These are phyloP conservation scores for Clunio marinus DNA, from an alignment of 2,888 invertebrate genomes.

Conservation along the genomic window DNA sequence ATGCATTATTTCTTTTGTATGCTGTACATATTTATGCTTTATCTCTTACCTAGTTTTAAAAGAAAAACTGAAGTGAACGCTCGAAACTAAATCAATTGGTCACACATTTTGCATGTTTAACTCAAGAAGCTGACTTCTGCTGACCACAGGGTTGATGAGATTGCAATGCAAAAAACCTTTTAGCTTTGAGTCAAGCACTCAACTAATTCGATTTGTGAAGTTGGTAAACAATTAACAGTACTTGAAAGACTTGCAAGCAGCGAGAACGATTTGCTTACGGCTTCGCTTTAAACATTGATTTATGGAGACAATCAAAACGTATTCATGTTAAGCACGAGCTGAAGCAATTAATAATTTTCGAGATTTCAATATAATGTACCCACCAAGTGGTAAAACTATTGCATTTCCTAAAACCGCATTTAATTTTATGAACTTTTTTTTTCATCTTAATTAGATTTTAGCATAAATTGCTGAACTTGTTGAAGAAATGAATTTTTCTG, in stretches of 20 bases:
- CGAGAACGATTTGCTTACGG: neutral
- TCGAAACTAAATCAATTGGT: constrained; percentile 29
- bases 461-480: constrained; percentile 1
- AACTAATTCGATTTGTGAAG: constrained; percentile 25
- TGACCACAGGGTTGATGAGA: constrained; percentile 7
- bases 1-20: constrained; percentile 8
- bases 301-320: constrained; percentile 6
- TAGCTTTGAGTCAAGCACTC: constrained; percentile 19
- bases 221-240: constrained; percentile 36
- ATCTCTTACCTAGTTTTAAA: neutral
- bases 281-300: neutral
- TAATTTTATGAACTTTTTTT: no score
- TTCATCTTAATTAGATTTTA: neutral
- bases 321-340: neutral
- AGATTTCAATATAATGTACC: no score
- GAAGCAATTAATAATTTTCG: neutral
- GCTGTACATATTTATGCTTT: neutral
- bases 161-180: neutral
- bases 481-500: neutral
- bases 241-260: constrained; percentile 1
- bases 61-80: no score
- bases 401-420: no score
- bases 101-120: constrained; percentile 38
- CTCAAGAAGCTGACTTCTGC: neutral
- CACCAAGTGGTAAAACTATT: no score